These are phyloP conservation scores for Petrolisthes cinctipes DNA, from an alignment of 2,888 invertebrate genomes.

Conservation along the genomic window DNA sequence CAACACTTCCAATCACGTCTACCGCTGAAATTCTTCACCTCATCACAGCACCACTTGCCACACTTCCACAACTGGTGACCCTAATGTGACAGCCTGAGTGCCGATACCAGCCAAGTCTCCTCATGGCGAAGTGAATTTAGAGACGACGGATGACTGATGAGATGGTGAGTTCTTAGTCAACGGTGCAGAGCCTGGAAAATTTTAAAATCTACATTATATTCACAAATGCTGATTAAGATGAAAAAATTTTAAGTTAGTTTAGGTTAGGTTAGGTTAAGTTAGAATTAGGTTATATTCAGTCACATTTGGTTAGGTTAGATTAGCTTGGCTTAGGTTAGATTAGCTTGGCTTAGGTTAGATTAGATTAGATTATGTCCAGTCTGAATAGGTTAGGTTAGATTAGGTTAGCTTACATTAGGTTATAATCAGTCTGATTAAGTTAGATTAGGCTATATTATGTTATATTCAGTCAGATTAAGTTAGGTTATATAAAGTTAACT, in stretches of 20 bases:
- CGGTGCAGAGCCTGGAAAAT: not conserved
- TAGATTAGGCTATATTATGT: too few relatives aligned
- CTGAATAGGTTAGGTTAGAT: too few relatives aligned
- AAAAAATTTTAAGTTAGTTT: not conserved
- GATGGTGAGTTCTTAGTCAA: not conserved
- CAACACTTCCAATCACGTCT: too few relatives aligned
- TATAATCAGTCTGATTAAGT: too few relatives aligned
- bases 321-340: not conserved
- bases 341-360: not conserved
- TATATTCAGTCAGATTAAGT: too few relatives aligned
- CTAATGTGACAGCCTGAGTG: too few relatives aligned
- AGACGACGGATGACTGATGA: not conserved
- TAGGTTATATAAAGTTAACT: too few relatives aligned
- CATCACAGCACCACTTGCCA: not conserved
- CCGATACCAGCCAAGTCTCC: not conserved
- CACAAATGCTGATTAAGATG: not conserved
- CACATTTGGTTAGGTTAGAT: not conserved
- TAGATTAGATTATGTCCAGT: not conserved
- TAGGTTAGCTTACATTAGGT: too few relatives aligned
- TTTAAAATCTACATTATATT: not conserved
- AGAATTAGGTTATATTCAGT: not conserved
- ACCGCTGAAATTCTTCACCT: too few relatives aligned
- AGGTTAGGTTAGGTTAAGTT: not conserved
- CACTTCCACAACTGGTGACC: not conserved
- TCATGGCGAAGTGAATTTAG: not conserved